Evolutionary conservation across 2,113 vertebrate genomes (phyloP), one percentile per base, ranked within the genome.

Genomic region (Leptocoma aspasia): DNA sequence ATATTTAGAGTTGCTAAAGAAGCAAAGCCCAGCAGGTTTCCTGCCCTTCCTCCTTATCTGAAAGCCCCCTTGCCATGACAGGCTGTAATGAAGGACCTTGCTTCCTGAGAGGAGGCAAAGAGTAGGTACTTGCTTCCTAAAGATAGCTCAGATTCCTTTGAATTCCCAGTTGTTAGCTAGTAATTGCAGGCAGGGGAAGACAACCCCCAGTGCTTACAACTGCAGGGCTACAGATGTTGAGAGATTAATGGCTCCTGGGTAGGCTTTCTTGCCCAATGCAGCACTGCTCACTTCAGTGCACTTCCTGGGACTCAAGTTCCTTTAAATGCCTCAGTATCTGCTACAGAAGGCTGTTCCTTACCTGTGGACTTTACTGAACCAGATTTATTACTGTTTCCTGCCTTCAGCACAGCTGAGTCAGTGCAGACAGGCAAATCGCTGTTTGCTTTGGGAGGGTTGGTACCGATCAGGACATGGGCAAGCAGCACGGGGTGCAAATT

Each of bases 21-120:
- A 93, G 76, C 28, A 76, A 88, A 89, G 80, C 56, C 50, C 6
- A 3, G 76, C 71, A 92, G 61, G 37, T 86, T 95, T 93, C 76
- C 93, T 93, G 94, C 80, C 88, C 72, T 88, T 90, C 52, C 52
- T 90, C 52, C 83, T 95, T 94, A 94, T 93, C 92, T 76, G 20
- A 20, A n/a, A 92, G 76, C 85, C 92, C 92, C 76, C 69, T 95
- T 79, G 70, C 63, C 66, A 77, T 15, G 50, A 77, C 73, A 57
- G 83, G 81, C 83, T 81, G 63, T 70, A 85, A 81, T 16, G 53
- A 91, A 90, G 86, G 93, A 88, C 80, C 86, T 91, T 39, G 76
- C 49, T 94, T 96, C 92, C 93, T 66, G 60, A 92, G 44, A 68
- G 31, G 15, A 93, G 80, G 65, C 76, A 80, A 79, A 85, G 82